phyloP scores from a whole-genome alignment of 2,797 vertebrate genomes.

The Rhinogobio ventralis region DNA sequence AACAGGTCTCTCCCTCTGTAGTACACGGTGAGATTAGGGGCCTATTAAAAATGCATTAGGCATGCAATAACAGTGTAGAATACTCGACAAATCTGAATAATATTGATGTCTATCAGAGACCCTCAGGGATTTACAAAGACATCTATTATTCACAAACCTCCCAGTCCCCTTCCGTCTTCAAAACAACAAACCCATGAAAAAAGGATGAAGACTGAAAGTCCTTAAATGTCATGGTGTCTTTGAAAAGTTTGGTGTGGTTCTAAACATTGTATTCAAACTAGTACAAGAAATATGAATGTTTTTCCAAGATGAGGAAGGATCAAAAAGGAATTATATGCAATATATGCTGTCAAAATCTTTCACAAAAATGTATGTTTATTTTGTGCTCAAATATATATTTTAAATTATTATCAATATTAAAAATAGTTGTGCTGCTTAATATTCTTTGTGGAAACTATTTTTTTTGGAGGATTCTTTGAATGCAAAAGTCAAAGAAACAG shows the following conservation, averaged over 20 bases:
- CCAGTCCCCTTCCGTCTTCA: constrained; percentile 55
- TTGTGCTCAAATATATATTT: not conserved
- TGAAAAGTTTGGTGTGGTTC: constrained; percentile 66
- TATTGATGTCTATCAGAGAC: constrained; percentile 68
- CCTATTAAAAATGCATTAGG: constrained; percentile 73
- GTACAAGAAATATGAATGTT: constrained; percentile 64
- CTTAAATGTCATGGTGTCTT: constrained; percentile 64
- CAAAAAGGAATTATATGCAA: not conserved
- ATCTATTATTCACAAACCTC: constrained; percentile 81
- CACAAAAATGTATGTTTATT: not conserved
- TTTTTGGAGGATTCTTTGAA: not conserved
- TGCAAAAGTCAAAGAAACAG: no score
- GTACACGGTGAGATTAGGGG: constrained; percentile 62
- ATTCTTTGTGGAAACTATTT: not conserved
- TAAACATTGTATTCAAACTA: constrained; percentile 58
- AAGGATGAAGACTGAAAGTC: constrained; percentile 30
- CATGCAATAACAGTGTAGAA: constrained; percentile 65
- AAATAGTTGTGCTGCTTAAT: not conserved
- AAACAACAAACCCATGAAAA: constrained; percentile 65
- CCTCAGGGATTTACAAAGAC: constrained; percentile 69
- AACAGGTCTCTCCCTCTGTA: constrained; percentile 45
- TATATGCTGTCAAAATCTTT: not conserved
- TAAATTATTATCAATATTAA: not conserved
- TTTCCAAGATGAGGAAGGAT: constrained; percentile 52
- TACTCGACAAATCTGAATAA: constrained; percentile 73